Evolutionary conservation across 2,113 vertebrate species (phyloP), one percentile per base, ranked within the genome.

Genomic region (Upupa epops): DNA sequence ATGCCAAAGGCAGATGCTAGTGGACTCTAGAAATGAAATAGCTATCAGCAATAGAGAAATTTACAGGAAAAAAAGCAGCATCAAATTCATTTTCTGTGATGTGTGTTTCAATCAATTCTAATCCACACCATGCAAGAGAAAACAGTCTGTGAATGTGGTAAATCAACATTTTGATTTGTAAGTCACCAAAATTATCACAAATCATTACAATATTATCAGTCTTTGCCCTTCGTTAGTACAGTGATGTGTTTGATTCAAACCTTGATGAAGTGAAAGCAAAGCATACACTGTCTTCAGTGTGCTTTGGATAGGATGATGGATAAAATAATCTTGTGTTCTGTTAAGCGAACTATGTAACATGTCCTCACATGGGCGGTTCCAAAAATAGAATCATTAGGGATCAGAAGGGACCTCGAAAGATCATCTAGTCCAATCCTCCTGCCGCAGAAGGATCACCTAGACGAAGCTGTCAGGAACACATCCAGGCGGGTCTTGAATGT

Each of bases 81-180:
- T 65, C 29, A 37, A 71, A 82, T 87, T 92, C 0, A 54, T 90
- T 90, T 92, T 73, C 45, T 61, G 49, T 78, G n/a, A 78, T 74
- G 16, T 21, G 24, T 60, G 60, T 4, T 4, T 72, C 74, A 75
- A 90, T 87, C 36, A 42, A 29, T 89, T 95, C 61, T 65, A 78
- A 13, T 60, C 51, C 71, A 59, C 66, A 84, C 24, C 84, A 71
- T 88, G 65, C n/a, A 84, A 74, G 88, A 86, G 56, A 54, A 90
- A 86, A 71, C 19, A n/a, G 73, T 20, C 61, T 94, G 58, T 65
- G 61, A 86, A 65, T 32, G 22, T 4, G 8, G 28, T 72, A 90
- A 86, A 87, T 82, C 73, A 94, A 65, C 77, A 40, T 81, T 92
- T 81, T 32, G 22, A 54, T 65, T 92, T 93, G 36, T 48, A 90